A percentile compares a stretch with the other conserved stretches of the same genome.
phyloP scores from a whole-genome alignment of 37 sponge, comb jelly and placozoan genomes.

The Dysidea cf. avara region DNA sequence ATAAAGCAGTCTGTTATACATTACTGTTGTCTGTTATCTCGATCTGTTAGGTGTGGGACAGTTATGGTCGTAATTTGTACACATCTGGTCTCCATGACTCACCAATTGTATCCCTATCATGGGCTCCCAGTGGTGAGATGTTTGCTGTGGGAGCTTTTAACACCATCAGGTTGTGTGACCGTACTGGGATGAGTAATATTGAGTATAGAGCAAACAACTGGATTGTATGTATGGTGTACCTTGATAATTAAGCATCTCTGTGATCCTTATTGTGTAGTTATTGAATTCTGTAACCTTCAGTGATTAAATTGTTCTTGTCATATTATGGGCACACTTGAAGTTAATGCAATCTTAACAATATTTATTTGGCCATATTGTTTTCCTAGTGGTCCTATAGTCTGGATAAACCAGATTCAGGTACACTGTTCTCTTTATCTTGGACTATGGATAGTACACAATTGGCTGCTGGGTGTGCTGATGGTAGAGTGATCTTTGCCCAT shows the following conservation, averaged over 20 bases:
- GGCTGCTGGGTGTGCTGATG: slow-evolving; percentile 88
- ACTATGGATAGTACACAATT: slow-evolving; percentile 87
- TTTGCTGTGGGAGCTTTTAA: slow-evolving; percentile 93
- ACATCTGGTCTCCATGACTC: slow-evolving; percentile 82
- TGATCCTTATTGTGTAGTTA: no score
- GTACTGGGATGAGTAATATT: slow-evolving; percentile 76
- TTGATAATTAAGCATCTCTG: no score
- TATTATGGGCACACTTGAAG: no score
- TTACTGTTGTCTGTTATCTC: no score
- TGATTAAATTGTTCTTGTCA: no score
- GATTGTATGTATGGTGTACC: no score
- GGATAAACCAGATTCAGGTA: slow-evolving; percentile 83
- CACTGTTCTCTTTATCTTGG: slow-evolving; percentile 78
- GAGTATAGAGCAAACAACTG: background rate
- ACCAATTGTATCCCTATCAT: slow-evolving; percentile 81
- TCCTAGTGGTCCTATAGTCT: slow-evolving; percentile 94
- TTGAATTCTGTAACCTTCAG: no score
- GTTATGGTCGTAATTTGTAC: slow-evolving; percentile 80
- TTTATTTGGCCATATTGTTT: no score
- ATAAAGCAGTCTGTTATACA: no score
- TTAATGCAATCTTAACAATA: no score
- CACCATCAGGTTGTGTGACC: slow-evolving; percentile 91
- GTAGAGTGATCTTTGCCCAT: slow-evolving; percentile 81
- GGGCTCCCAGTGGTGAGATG: slow-evolving; percentile 91
- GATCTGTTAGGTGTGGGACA: slow-evolving; percentile 88